These are phyloP conservation scores for Heloderma charlesbogerti DNA, from an alignment of 2,113 vertebrate genomes.

Conservation along the genomic window DNA sequence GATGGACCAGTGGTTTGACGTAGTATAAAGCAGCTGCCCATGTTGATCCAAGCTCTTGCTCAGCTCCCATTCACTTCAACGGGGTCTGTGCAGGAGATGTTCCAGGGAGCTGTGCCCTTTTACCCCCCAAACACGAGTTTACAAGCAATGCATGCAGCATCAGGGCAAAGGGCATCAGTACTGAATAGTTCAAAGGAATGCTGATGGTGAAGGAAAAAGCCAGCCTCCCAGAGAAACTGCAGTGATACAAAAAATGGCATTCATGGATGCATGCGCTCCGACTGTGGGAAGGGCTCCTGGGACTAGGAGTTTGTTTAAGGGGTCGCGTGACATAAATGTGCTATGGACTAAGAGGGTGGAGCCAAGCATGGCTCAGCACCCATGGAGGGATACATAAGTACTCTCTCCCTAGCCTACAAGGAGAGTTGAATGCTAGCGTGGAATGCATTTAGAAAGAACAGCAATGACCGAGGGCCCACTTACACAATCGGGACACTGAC, in stretches of 20 bases:
- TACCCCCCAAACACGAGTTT: neutral
- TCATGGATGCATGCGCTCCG: conserved; percentile 72
- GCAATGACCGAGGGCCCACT: neutral
- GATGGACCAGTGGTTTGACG: neutral
- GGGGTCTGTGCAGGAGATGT: neutral
- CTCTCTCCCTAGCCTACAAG: conserved; percentile 7
- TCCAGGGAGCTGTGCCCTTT: too few species aligned
- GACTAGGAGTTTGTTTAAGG: conserved; percentile 68
- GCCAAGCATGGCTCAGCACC: conserved; percentile 62
- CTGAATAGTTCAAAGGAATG: conserved; percentile 71
- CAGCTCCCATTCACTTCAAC: neutral
- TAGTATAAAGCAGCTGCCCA: neutral
- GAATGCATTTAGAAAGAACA: neutral
- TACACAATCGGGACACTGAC: too few species aligned
- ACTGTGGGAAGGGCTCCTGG: conserved; percentile 68
- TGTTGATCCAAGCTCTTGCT: neutral
- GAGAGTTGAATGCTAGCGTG: neutral
- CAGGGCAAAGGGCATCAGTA: conserved; percentile 59
- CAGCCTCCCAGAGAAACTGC: conserved; percentile 69
- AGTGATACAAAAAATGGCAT: conserved; percentile 60
- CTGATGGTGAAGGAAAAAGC: conserved; percentile 67
- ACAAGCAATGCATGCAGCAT: conserved; percentile 17
- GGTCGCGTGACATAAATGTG: conserved; percentile 67
- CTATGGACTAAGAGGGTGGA: conserved; percentile 70
- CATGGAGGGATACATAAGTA: conserved; percentile 35